A percentile compares a stretch with the other conserved stretches of the same genome.
These are phyloP conservation scores for Strigamia maritima DNA, from an alignment of 2,888 invertebrate genomes.

Conservation along the genomic window DNA sequence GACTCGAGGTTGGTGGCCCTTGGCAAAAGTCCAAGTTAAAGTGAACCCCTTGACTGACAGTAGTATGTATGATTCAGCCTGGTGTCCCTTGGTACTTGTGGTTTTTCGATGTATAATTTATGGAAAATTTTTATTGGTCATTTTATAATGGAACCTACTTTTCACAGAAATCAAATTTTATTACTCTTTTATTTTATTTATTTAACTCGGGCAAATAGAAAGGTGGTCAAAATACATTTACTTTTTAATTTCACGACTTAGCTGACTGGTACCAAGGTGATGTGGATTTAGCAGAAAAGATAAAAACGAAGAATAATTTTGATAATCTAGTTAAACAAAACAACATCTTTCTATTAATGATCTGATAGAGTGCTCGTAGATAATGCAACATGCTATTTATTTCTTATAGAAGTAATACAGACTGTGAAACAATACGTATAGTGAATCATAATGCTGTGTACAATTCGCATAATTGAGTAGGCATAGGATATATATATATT, in stretches of 20 bases:
- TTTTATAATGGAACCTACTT: neutral
- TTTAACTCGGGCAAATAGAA: neutral
- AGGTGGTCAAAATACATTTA: neutral
- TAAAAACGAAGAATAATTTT: too few species aligned
- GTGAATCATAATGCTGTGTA: too few species aligned
- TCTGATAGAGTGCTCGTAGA: too few species aligned
- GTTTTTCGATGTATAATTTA: too few species aligned
- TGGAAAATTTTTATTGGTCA: too few species aligned
- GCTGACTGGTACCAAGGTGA: neutral
- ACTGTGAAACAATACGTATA: neutral
- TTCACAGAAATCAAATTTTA: neutral
- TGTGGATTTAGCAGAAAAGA: neutral
- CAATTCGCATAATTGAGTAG: too few species aligned
- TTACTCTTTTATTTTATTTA: neutral
- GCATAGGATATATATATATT: too few species aligned
- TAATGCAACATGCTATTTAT: neutral
- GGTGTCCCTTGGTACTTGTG: neutral
- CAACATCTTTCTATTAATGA: too few species aligned
- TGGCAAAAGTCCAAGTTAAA: neutral
- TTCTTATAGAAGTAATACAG: neutral
- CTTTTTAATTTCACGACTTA: neutral
- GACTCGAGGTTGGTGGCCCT: slow-evolving; percentile 5
- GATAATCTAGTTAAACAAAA: too few species aligned
- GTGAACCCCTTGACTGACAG: neutral
- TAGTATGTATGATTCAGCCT: neutral